These are phyloP conservation scores for Aeoliscus strigatus DNA, from an alignment of 2,797 vertebrate species.

Conservation along the genomic window DNA sequence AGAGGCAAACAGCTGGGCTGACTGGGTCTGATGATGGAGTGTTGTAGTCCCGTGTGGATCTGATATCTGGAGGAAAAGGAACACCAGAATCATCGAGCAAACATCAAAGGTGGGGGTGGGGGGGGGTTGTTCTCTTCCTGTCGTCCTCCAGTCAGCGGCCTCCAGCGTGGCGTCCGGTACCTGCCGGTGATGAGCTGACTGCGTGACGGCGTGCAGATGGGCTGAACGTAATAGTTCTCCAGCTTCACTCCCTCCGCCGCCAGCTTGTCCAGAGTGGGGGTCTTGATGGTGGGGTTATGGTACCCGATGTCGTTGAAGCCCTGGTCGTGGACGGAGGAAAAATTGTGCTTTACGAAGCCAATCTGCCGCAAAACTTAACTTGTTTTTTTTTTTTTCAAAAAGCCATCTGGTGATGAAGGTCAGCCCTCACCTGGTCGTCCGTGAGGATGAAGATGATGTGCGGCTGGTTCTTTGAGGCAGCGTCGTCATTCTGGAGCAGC, in stretches of 20 bases:
- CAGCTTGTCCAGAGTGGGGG: constrained; percentile 89
- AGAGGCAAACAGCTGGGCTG: constrained; percentile 93
- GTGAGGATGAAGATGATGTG: constrained; percentile 95
- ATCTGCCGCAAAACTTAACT: too few species aligned
- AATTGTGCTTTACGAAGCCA: too few species aligned
- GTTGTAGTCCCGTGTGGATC: constrained; percentile 95
- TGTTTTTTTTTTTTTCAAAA: too few species aligned
- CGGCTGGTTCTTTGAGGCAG: constrained; percentile 67
- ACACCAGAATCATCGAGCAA: too few species aligned
- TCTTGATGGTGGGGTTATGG: constrained; percentile 88
- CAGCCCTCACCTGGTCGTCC: constrained; percentile 83
- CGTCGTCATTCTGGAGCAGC: constrained; percentile 22
- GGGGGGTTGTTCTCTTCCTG: too few species aligned
- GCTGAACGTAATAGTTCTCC: constrained; percentile 97
- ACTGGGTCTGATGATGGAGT: constrained; percentile 93
- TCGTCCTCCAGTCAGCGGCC: too few species aligned
- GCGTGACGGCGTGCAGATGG: constrained; percentile 93
- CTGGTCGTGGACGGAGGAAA: constrained; percentile 13
- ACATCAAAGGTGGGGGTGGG: too few species aligned
- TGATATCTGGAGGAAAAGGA: constrained; percentile 84
- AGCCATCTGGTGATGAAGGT: too few species aligned
- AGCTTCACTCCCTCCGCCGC: constrained; percentile 89
- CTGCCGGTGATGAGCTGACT: constrained; percentile 95
- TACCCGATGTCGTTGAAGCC: constrained; percentile 95
- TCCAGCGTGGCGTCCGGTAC: too few species aligned